phyloP scores from a whole-genome alignment of 2,888 invertebrate genomes.

The Netelia fuscicornis region DNA sequence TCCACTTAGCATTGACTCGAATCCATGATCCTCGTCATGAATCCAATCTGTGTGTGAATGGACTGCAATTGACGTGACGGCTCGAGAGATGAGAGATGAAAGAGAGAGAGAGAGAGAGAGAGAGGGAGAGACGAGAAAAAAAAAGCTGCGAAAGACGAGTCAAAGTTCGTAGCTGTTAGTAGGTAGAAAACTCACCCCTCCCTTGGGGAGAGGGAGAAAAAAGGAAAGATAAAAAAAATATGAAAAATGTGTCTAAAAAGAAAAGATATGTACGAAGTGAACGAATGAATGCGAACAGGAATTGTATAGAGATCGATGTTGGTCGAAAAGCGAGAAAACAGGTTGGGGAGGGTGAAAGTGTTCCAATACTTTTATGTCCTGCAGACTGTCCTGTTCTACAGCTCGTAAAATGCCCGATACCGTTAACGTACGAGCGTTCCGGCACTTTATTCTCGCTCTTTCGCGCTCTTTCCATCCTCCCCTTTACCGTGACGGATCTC shows the following conservation, averaged over 20 bases:
- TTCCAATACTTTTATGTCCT: constrained; percentile 27
- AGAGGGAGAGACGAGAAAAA: not conserved
- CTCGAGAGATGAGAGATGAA: not conserved
- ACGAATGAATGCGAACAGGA: not conserved
- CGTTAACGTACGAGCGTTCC: not conserved
- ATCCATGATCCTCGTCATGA: constrained; percentile 21
- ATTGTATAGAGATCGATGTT: constrained; percentile 35
- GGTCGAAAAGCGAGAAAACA: constrained; percentile 11
- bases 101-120: no score
- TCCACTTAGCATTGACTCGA: constrained; percentile 35
- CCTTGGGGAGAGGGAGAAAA: not conserved
- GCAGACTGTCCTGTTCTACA: constrained; percentile 1
- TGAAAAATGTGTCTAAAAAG: not conserved
- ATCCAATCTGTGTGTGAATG: constrained; percentile 59
- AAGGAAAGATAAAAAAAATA: not conserved
- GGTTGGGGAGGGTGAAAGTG: not conserved
- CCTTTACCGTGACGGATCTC: not conserved
- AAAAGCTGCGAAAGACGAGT: not conserved
- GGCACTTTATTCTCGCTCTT: constrained; percentile 33
- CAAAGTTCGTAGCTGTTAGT: not conserved
- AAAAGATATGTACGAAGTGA: not conserved
- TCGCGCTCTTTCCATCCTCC: not conserved
- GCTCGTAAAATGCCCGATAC: constrained; percentile 42
- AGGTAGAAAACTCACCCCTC: no score
- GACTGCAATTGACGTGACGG: constrained; percentile 52